Base-by-base conservation (phyloP, 2,888 invertebrate species). In the Rhopalosiphum nymphaeae region DNA sequence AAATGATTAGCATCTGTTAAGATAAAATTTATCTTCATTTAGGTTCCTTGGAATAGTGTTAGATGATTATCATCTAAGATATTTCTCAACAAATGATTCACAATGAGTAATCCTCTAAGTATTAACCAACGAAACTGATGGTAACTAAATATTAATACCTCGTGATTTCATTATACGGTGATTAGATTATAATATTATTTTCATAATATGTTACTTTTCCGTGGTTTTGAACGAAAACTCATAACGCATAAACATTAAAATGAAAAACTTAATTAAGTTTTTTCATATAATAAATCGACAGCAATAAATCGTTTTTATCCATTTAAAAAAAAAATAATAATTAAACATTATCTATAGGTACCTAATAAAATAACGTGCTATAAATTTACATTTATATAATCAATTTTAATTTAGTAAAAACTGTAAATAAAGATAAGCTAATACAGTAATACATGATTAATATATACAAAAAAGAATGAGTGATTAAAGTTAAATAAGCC, bases 101-200 rank as follows among this genome's bases (percentile, higher is more conserved):
- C 88, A 53, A 25, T 56, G 49, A 49, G 44, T n/a, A 88, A 88
- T 88, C 36, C 56, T 53, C 26, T 56, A 36, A 88, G 25, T 88
- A 53, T 88, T 21, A 53, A 56, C 56, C 56, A 4, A 53, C 5
- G 25, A 46, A 86, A 46, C 86, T 29, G 86, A 56, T 36, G 3
- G 36, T 89, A 89, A 42, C 42, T 42, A 89, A 57, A 56, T 89
- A 42, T 89, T 89, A 57, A 89, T 89, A 53, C 36, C 56, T 25
- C 36, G 11, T 53, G 88, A 88, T 88, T 88, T 88, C 42, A 53
- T 88, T 42, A 56, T 25, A 25, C 36, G 36, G 10, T 42, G 26
- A 86, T 53, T 88, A 36, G 36, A 10, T 89, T 57, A 56, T n/a
- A 49, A 9, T 42, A 29, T 26, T 26, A 89, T 89, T 89, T 56